Evolutionary conservation across 1,140 invertebrate species (phyloP).

Genomic region (Sarcophaga bullata): DNA sequence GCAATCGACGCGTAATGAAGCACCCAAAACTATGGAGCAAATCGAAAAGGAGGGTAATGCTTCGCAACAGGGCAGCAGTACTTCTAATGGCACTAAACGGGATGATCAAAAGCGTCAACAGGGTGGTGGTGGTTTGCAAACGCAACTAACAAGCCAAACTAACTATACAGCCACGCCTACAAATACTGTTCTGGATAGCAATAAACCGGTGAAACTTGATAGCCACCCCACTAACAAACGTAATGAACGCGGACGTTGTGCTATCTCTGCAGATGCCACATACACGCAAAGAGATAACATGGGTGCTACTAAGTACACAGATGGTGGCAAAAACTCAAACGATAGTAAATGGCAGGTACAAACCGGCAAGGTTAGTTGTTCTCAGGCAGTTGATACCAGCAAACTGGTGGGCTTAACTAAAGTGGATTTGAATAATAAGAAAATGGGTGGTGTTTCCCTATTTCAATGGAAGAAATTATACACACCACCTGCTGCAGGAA

Average conservation of each 20-base stretch:
- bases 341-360: slow-evolving; percentile 61
- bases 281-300: too few relatives aligned
- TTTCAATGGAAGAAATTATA: slow-evolving; percentile 55
- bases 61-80: slow-evolving; percentile 68
- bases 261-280: too few relatives aligned
- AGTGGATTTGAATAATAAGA: slow-evolving; percentile 57
- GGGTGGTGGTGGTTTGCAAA: neutral
- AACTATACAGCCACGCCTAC: too few relatives aligned
- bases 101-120: neutral
- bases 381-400: slow-evolving; percentile 57
- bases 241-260: neutral
- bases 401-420: slow-evolving; percentile 56
- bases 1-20: slow-evolving; percentile 86
- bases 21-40: slow-evolving; percentile 93
- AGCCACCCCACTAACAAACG: too few relatives aligned
- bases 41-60: slow-evolving; percentile 88
- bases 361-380: slow-evolving; percentile 56
- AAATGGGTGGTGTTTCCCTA: slow-evolving; percentile 58
- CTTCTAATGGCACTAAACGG: neutral
- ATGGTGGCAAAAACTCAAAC: slow-evolving; percentile 42
- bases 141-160: too few relatives aligned
- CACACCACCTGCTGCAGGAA: slow-evolving; percentile 51
- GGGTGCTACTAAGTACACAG: too few relatives aligned
- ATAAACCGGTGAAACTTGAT: too few relatives aligned
- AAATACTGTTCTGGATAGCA: too few relatives aligned